Percentiles rank a stretch among this genome's conserved stretches.
These are phyloP conservation scores for Euleptes europaea DNA, from an alignment of 2,113 vertebrate genomes.

Conservation along the genomic window DNA sequence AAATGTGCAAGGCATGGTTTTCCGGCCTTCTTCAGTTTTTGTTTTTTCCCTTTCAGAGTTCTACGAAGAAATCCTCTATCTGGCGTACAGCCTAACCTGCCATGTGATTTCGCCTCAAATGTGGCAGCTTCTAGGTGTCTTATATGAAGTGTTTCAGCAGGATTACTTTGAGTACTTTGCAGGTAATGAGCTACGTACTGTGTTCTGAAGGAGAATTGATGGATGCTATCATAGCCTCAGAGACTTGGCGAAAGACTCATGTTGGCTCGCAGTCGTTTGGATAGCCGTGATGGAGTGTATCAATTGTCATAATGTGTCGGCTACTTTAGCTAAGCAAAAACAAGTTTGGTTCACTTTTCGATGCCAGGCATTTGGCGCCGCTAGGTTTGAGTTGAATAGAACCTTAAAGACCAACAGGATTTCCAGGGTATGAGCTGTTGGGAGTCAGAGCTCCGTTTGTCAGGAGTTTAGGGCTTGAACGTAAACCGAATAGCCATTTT, in stretches of 20 bases:
- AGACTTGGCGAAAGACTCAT: background rate
- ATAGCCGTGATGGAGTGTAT: background rate
- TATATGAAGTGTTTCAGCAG: slow-evolving; percentile 94
- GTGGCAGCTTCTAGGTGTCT: slow-evolving; percentile 94
- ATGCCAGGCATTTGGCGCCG: background rate
- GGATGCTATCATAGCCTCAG: background rate
- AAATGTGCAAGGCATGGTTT: slow-evolving; percentile 14
- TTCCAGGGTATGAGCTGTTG: no score
- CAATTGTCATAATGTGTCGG: background rate
- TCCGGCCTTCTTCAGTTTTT: background rate
- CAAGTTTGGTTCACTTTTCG: background rate
- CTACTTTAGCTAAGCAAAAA: background rate
- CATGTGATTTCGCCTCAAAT: slow-evolving; percentile 93
- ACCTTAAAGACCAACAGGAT: no score
- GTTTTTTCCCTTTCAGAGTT: slow-evolving; percentile 82
- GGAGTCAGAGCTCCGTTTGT: no score
- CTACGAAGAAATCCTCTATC: slow-evolving; percentile 95
- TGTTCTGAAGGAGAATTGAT: background rate
- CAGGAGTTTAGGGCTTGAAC: background rate
- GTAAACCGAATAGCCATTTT: background rate
- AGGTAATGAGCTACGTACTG: slow-evolving; percentile 70
- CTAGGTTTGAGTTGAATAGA: no score
- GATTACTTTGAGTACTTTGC: slow-evolving; percentile 97
- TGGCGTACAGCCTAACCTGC: slow-evolving; percentile 94
- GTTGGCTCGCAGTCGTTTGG: background rate